phyloP scores from a whole-genome alignment of 1,140 invertebrate species.

The Psix sp. region DNA sequence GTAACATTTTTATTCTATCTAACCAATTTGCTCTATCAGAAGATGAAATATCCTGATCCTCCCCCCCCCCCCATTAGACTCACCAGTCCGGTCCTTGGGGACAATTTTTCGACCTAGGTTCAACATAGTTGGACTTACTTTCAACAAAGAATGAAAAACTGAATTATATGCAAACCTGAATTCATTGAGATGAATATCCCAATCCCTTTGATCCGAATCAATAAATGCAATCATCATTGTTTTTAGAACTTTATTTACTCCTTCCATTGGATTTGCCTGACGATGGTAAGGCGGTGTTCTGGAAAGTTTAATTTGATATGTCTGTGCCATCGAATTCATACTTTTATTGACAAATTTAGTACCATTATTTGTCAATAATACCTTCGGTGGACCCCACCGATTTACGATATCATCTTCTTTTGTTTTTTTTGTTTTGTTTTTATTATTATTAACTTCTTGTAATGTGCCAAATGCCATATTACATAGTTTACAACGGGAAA shows the following conservation, averaged over 20 bases:
- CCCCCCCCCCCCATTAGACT: neutral
- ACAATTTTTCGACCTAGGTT: slow-evolving; percentile 9
- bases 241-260: slow-evolving; percentile 73
- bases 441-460: too few species aligned
- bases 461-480: too few species aligned
- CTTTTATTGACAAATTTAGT: slow-evolving; percentile 13
- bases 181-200: too few species aligned
- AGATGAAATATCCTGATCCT: too few species aligned
- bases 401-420: too few species aligned
- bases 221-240: slow-evolving; percentile 70
- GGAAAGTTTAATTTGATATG: slow-evolving; percentile 55
- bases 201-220: too few species aligned
- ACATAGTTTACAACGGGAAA: too few species aligned
- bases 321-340: slow-evolving; percentile 3
- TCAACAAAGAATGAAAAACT: slow-evolving; percentile 54
- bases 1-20: neutral
- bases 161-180: slow-evolving; percentile 65
- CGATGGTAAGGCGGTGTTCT: slow-evolving; percentile 68
- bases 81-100: neutral
- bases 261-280: slow-evolving; percentile 70
- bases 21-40: neutral
- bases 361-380: slow-evolving; percentile 3
- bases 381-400: slow-evolving; percentile 62
- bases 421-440: too few species aligned
- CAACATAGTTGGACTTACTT: slow-evolving; percentile 60